Evolutionary conservation across 2,113 vertebrate genomes (phyloP), one percentile per base, ranked within the genome.

Genomic region (Polypterus bichir): DNA sequence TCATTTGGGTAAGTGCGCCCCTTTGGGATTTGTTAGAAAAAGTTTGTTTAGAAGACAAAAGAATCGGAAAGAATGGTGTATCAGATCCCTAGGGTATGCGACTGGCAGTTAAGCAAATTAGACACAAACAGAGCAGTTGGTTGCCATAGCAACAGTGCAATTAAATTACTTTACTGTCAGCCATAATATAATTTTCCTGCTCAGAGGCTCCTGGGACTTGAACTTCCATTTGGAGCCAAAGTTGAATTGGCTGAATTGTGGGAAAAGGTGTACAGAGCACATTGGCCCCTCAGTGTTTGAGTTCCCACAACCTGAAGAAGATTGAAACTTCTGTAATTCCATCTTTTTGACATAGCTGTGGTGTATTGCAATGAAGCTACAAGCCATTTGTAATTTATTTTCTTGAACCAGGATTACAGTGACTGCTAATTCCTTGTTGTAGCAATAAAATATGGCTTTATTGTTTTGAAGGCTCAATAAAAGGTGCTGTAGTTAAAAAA

Each of bases 151-250:
- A 89, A 92, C 88, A 77, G 73, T 64, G 80, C 86, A 87, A 89
- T 91, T 88, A 90, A 89, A 89, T 90, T 86, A 91, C 86, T 87
- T 88, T 82, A 81, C 86, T 89, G 89, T 89, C 88, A 87, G 85
- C 86, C 87, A 83, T 87, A 83, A 88, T 89, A 84, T 82, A 81
- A 87, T 87, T 90, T 90, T 84, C 79, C 76, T 81, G 85, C 82
- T 87, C 80, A 79, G 82, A 83, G 81, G 80, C 88, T 87, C 83
- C 60, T 73, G 87, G 85, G 88, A 86, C 68, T 62, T 67, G 63
- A 79, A 83, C 76, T 87, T 85, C 78, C 74, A 71, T 84, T 79
- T 74, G 76, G 74, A 82, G 72, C 73, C 73, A n/a, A 80, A 86
- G 78, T 81, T 82, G 78, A 66, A 77, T 76, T 9, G 59, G 64